These are phyloP conservation scores for Apeltes quadracus DNA, from an alignment of 2,113 vertebrate species.

Conservation along the genomic window DNA sequence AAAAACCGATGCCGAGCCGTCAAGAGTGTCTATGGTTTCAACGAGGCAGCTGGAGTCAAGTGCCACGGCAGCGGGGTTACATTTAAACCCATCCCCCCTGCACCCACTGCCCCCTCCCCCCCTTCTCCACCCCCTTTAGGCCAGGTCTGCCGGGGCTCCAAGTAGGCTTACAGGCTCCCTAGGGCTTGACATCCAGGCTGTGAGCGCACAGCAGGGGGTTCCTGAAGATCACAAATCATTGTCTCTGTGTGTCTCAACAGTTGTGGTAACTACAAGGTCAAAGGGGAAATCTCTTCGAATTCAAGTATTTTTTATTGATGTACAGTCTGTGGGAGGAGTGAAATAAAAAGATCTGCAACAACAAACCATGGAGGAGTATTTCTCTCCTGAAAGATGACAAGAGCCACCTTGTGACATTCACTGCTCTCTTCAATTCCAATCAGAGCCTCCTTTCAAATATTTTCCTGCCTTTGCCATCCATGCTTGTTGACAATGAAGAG, in stretches of 20 bases:
- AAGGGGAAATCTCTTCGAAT: constrained; percentile 50
- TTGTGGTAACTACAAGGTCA: constrained; percentile 19
- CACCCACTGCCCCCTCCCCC: neutral
- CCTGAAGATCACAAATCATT: constrained; percentile 51
- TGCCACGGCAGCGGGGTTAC: constrained; percentile 33
- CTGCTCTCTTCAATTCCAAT: constrained; percentile 7
- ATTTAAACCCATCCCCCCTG: constrained; percentile 18
- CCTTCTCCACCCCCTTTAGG: constrained; percentile 24
- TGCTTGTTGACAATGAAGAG: constrained; percentile 54
- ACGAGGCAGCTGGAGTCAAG: constrained; percentile 43
- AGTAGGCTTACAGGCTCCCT: neutral
- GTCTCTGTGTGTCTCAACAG: constrained; percentile 36
- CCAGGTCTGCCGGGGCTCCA: neutral
- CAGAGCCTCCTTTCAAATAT: constrained; percentile 25
- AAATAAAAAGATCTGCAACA: neutral
- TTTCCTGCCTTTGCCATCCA: constrained; percentile 23
- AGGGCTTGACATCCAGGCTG: constrained; percentile 22
- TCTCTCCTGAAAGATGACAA: neutral
- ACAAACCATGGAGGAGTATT: neutral
- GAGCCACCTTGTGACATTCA: constrained; percentile 23
- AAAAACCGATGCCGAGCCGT: constrained; percentile 10
- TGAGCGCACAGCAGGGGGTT: constrained; percentile 39
- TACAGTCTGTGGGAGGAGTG: neutral
- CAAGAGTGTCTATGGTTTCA: neutral
- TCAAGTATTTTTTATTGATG: constrained; percentile 25